Evolutionary conservation across 2,888 invertebrate species (phyloP), one percentile per base, ranked within the genome.

Genomic region (Clunio marinus): DNA sequence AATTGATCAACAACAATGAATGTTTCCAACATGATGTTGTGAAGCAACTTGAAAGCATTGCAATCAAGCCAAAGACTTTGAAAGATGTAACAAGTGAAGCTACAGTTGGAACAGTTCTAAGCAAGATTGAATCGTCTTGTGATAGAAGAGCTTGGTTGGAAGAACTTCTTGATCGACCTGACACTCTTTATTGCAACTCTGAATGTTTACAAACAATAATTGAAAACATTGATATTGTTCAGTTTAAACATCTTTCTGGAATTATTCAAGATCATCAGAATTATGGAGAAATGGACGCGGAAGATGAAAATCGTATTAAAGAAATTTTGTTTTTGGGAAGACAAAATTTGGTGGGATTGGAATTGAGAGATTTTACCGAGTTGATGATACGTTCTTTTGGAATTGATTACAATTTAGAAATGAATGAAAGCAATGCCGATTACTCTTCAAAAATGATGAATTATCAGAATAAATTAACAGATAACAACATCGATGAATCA

Each of bases 151-250:
- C 67, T 32, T 70, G 71, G 71, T 72, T 76, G 37, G 70, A 75
- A 60, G 75, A 74, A 66, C 71, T 76, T 1, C 68, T 77, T n/a
- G 72, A 72, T 57, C 73, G 74, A 2, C 70, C 71, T 0, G 66
- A 65, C 7, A 68, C 74, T 1, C 72, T 74, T 0, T 69, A 74
- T 1, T 74, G 73, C 0, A 76, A 75, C 69, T 74, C 74, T 1
- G 77, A 77, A 69, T 77, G 76, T 45, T 58, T 76, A 1, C 72
- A 74, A 45, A 71, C 75, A 1, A 73, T 76, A 1, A 71, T 69
- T 25, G 69, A 72, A 0, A 73, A 75, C 41, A 70, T 63, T 41
- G 25, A 27, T 0, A 20, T 68, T 8, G 28, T 60, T 7, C 10
- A 17, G 7, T 13, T 60, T 13, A 46, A 46, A 22, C 37, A 69